Evolutionary conservation across 2,113 vertebrate genomes (phyloP), one percentile per base, ranked within the genome.

Genomic region (Pseudorasbora parva): DNA sequence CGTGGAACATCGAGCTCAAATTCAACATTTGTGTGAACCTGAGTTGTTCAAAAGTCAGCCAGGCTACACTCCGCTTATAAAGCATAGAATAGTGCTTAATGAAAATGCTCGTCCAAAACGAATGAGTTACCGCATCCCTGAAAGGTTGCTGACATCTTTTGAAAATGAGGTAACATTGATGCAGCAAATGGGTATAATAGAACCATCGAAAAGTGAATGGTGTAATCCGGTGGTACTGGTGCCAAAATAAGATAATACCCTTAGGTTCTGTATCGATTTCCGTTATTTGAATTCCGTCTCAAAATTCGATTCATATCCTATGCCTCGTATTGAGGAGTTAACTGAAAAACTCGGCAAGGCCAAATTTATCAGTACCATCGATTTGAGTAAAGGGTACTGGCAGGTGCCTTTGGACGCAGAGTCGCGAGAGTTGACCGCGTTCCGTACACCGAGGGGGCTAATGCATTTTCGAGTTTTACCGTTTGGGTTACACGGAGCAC

Each of bases 81-180:
- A 45, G 43, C 43, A 45, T 45, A 45, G 9, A 45, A 76, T 76
- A 1, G 49, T 76, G 25, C 25, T 76, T 23, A 76, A 76, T 30
- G 47, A 30, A 17, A 54, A 76, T 33, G 73, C 23, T 33, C 73
- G 2, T 2, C 43, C 25, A 0, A 76, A 76, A 76, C 14, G 47
- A 30, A 17, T 76, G 73, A 76, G 73, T 30, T 76, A 76, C 2
- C n/a, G 37, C 14, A 76, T 76, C 60, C 60, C 60, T 27, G 60
- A 64, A 64, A 1, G 27, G 6, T 27, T 64, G 60, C 11, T 30
- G 23, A 25, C 73, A 6, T 47, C 73, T 25, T 76, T 76, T 56
- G 27, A 27, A 4, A 12, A 76, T 4, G 47, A 56, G 9, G 73
- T 54, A 27, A 51, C 12, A 30, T 25, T 76, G 47, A 54, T 76